Conservation (phyloP, 2,797 vertebrate species). For the Dallia pectoralis region DNA sequence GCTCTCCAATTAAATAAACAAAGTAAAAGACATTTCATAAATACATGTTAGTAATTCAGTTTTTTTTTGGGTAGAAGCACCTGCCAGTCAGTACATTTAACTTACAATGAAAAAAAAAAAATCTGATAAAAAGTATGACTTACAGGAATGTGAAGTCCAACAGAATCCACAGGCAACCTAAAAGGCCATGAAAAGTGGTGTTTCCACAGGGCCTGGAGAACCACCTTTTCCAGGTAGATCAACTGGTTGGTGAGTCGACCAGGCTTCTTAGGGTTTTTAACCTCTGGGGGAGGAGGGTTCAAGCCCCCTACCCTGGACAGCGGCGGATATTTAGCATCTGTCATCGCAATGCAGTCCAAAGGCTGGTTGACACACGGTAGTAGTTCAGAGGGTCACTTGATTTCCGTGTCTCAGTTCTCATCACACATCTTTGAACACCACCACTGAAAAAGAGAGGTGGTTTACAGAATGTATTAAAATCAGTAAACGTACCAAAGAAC, state of each 20-base stretch:
- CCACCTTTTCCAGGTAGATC: conserved; percentile 85
- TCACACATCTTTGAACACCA: conserved; percentile 54
- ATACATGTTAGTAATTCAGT: background rate
- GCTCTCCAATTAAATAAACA: conserved; percentile 11
- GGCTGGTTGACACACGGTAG: conserved; percentile 11
- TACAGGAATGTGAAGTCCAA: conserved; percentile 85
- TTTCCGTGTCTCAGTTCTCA: conserved; percentile 43
- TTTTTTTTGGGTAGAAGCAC: background rate
- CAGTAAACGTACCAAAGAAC: background rate
- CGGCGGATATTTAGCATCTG: conserved; percentile 63
- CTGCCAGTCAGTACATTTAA: background rate
- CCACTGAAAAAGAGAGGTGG: conserved; percentile 30
- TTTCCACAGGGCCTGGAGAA: conserved; percentile 84
- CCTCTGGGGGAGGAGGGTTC: conserved; percentile 88
- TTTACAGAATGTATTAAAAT: conserved; percentile 23
- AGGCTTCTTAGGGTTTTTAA: conserved; percentile 73
- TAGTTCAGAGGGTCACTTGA: conserved; percentile 25
- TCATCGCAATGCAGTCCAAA: conserved; percentile 67
- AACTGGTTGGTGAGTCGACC: conserved; percentile 88
- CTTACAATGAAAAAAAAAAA: background rate
- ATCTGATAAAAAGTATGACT: conserved; percentile 52
- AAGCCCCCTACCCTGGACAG: conserved; percentile 49
- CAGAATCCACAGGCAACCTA: conserved; percentile 89
- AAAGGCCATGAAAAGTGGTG: conserved; percentile 95
- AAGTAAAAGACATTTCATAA: background rate